Base-by-base conservation (phyloP, 2,888 invertebrate genomes). In the Meghimatium bilineatum region DNA sequence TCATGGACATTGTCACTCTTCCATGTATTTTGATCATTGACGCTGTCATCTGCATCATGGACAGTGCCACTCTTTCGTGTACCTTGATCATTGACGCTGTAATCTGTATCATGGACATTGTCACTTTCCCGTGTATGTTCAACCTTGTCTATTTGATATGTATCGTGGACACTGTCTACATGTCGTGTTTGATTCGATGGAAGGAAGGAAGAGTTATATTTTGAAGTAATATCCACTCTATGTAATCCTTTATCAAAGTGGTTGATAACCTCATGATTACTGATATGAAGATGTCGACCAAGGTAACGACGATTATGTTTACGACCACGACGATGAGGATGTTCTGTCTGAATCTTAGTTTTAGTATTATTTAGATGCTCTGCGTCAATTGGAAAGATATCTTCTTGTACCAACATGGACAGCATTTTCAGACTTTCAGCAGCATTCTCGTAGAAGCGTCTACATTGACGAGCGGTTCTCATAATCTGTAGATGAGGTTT, bases 261-360 rank as follows among this genome's bases (percentile, higher is more conserved):
- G 3, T 38, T 36, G 36, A 38, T 29, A 26, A 6, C 36, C 10
- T 8, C 14, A 44, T 12, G 10, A 38, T 36, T 63, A 1, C n/a
- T 38, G 0, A 17, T 36, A 44, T 78, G 83, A 60, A 71, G 67
- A 82, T 52, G 44, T 66, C 10, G 29, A 72, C 60, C 74, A 69
- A 29, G 69, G 32, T 83, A 60, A 44, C 76, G 78, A 78, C 60
- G 72, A 72, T 72, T 60, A 63, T 67, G 71, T 12, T 69, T 23
- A 71, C 56, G 52, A 56, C 56, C 26, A 38, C n/a, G 78, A 56
- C 29, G 49, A 67, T 71, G 78, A 69, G 44, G 71, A 69, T 34
- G 80, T 75, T 38, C 66, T 38, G 26, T 29, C 10, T 20, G 36
- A 72, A 1, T 0, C 49, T n/a, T 1, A 26, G 17, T 36, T 38